Evolutionary conservation across 2,888 invertebrate genomes (phyloP), one percentile per base, ranked within the genome.

Genomic region (Diplazon laetatorius): DNA sequence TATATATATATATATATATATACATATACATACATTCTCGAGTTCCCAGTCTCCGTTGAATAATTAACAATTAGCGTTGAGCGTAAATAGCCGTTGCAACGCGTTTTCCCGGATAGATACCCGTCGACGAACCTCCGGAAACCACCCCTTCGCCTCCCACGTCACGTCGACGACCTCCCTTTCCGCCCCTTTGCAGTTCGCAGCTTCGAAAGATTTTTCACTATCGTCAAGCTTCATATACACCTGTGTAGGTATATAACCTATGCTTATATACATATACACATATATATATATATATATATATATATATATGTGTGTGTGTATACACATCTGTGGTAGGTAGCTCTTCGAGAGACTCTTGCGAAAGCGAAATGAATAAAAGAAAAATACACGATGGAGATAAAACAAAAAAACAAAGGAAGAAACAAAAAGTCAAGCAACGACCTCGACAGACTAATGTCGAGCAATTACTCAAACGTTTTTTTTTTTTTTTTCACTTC

Each of bases 391-490:
- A 60, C 68, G 68, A 65, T 46, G 44, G n/a, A n/a, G n/a, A n/a
- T n/a, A n/a, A n/a, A n/a, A 37, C 3, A 16, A 52, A 9, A 65
- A 35, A 59, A 18, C 50, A 50, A 37, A 37, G 39, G 9, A n/a
- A 59, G 16, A 70, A 50, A 60, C 50, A 44, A 50, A 25, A 44
- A 14, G 30, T 18, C 16, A 66, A 14, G 22, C 50, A 66, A 25
- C 39, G 39, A 50, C 65, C 16, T 65, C 65, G 16, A 46, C 74
- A 71, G 78, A 74, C 55, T 71, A 78, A 78, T 70, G 74, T 57
- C 55, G 60, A 48, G 74, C 66, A 78, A 74, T 78, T 78, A 78
- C 70, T 75, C 44, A 66, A 62, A 55, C 60, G 75, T 71, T 74
- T 75, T 60, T 52, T 16, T 48, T 6, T 60, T 22, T 35, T 50